Conservation (phyloP, 2,113 vertebrate species). For the Xenotilapia caudafasciata region DNA sequence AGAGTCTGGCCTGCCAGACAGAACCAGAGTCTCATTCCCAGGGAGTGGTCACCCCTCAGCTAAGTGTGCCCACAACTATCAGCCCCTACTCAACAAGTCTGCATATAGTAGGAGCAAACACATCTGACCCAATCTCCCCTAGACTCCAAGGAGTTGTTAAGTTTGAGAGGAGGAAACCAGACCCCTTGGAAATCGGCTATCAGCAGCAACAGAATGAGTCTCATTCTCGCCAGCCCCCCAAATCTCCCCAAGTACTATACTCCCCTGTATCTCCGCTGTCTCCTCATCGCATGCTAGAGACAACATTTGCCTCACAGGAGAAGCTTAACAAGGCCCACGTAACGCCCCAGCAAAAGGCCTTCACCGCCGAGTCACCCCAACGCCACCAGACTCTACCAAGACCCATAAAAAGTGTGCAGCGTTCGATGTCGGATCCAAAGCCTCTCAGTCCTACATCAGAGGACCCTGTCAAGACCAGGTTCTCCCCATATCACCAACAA, state of each 20-base stretch:
- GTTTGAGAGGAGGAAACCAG: slow-evolving; percentile 92
- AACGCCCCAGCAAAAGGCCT: slow-evolving; percentile 96
- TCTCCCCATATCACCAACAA: slow-evolving; percentile 90
- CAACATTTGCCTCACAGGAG: slow-evolving; percentile 90
- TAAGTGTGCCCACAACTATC: slow-evolving; percentile 85
- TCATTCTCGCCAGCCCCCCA: slow-evolving; percentile 86
- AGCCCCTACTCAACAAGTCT: slow-evolving; percentile 89
- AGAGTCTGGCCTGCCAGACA: slow-evolving; percentile 96
- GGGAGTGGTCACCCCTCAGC: slow-evolving; percentile 81
- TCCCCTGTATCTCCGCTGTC: slow-evolving; percentile 94
- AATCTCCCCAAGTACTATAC: slow-evolving; percentile 97
- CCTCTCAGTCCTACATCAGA: slow-evolving; percentile 97
- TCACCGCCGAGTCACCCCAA: slow-evolving; percentile 81
- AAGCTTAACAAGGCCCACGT: slow-evolving; percentile 96
- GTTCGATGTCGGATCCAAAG: slow-evolving; percentile 96
- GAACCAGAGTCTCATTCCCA: slow-evolving; percentile 87
- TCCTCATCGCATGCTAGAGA: slow-evolving; percentile 91
- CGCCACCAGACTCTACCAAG: slow-evolving; percentile 90
- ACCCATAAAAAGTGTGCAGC: slow-evolving; percentile 94
- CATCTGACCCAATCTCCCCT: slow-evolving; percentile 68
- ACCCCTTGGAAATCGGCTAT: slow-evolving; percentile 93
- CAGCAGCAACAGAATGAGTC: slow-evolving; percentile 84
- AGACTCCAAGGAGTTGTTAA: slow-evolving; percentile 80
- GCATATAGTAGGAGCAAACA: slow-evolving; percentile 83
- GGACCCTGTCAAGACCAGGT: slow-evolving; percentile 86